Percentiles rank a stretch among this genome's conserved stretches.
These are phyloP conservation scores for Agonopterix arenella DNA, from an alignment of 2,888 invertebrate species.

Conservation along the genomic window DNA sequence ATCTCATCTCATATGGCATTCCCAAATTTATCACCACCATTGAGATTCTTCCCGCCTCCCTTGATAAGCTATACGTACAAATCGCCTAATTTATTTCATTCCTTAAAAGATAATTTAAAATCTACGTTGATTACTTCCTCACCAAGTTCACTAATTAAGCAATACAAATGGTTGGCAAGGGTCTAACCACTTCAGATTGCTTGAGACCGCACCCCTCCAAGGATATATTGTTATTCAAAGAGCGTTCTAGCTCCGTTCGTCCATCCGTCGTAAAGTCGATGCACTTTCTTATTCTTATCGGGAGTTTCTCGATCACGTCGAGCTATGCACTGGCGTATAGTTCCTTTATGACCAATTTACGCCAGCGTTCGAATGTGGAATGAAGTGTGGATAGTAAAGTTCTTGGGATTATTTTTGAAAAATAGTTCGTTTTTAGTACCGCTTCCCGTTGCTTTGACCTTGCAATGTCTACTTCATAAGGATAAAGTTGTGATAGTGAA, in stretches of 20 bases:
- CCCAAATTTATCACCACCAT: constrained; percentile 40
- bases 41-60: constrained; percentile 23
- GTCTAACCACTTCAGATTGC: constrained; percentile 51
- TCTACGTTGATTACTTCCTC: constrained; percentile 17
- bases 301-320: constrained; percentile 39
- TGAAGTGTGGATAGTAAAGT: constrained; percentile 16
- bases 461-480: too few species aligned
- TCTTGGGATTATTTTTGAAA: neutral
- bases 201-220: constrained; percentile 28
- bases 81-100: constrained; percentile 26
- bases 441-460: neutral
- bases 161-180: constrained; percentile 45
- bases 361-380: constrained; percentile 28
- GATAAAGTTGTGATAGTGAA: too few species aligned
- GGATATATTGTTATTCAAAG: constrained; percentile 10
- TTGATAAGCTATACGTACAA: constrained; percentile 32
- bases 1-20: constrained; percentile 35
- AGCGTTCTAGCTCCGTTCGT: constrained; percentile 30
- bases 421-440: neutral
- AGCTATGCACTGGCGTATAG: constrained; percentile 28
- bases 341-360: constrained; percentile 46
- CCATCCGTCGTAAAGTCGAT: constrained; percentile 50
- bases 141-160: constrained; percentile 48
- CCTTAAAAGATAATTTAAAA: constrained; percentile 32
- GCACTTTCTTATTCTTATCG: constrained; percentile 42